Evolutionary conservation across 1,140 invertebrate genomes (phyloP).

Genomic region (Caenorhabditis remanei): DNA sequence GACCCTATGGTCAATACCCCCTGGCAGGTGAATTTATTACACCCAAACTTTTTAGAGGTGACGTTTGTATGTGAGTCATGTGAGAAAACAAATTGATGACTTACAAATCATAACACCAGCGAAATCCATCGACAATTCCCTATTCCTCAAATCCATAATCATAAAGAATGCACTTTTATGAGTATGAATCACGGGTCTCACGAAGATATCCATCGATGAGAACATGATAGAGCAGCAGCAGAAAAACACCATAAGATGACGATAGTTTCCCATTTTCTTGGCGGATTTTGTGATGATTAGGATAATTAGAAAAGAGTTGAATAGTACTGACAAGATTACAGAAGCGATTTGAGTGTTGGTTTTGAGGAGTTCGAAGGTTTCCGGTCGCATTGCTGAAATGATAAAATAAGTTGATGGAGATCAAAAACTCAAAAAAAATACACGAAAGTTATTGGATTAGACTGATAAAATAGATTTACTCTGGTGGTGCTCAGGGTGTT

Average conservation of each 20-base stretch:
- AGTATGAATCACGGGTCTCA: conserved; percentile 12
- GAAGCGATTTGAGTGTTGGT: not conserved
- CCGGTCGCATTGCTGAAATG: not conserved
- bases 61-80: no score
- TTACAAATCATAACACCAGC: conserved; percentile 5
- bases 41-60: no score
- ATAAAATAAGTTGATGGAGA: no score
- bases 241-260: conserved; percentile 22
- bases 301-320: not conserved
- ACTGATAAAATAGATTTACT: no score
- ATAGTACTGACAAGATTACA: not conserved
- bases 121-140: not conserved
- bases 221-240: conserved; percentile 40
- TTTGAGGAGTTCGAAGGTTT: not conserved
- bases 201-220: conserved; percentile 23
- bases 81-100: not conserved
- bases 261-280: conserved; percentile 46
- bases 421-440: not conserved
- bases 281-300: conserved; percentile 32
- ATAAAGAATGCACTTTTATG: conserved; percentile 38
- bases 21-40: no score
- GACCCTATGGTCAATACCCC: no score
- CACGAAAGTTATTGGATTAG: not conserved
- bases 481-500: no score
- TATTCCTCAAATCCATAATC: conserved; percentile 27